Conservation (phyloP, 2,888 invertebrate genomes). For the Sericinus montela region DNA sequence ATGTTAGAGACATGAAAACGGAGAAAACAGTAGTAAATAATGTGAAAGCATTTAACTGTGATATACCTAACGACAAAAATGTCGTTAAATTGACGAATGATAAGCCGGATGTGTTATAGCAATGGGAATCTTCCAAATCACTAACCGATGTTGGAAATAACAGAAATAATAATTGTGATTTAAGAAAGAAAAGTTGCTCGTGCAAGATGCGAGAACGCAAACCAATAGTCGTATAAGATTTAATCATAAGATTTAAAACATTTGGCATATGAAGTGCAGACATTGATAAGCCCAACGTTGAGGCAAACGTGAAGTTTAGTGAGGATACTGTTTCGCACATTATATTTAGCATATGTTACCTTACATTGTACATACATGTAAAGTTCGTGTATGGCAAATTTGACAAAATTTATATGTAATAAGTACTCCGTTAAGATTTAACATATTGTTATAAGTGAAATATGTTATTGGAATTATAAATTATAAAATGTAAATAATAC, state of each 20-base stretch:
- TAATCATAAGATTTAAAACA: neutral
- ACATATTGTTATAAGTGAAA: no score
- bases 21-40: conserved; percentile 2
- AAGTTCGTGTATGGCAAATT: no score
- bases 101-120: conserved; percentile 62
- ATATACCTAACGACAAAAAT: conserved; percentile 10
- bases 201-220: conserved; percentile 62
- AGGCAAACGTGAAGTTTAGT: no score
- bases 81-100: conserved; percentile 35
- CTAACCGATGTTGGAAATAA: conserved; percentile 46
- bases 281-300: no score
- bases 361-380: no score
- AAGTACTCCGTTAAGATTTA: no score
- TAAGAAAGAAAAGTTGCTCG: conserved; percentile 63
- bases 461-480: no score
- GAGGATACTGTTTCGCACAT: no score
- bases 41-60: conserved; percentile 24
- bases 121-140: conserved; percentile 59
- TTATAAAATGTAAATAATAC: no score
- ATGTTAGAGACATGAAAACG: conserved; percentile 20
- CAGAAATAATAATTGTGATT: conserved; percentile 42
- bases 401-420: no score
- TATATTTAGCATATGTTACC: no score
- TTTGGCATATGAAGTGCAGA: no score
- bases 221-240: conserved; percentile 55